phyloP scores from a whole-genome alignment of 2,888 invertebrate genomes.

The Cylindroiulus punctatus region DNA sequence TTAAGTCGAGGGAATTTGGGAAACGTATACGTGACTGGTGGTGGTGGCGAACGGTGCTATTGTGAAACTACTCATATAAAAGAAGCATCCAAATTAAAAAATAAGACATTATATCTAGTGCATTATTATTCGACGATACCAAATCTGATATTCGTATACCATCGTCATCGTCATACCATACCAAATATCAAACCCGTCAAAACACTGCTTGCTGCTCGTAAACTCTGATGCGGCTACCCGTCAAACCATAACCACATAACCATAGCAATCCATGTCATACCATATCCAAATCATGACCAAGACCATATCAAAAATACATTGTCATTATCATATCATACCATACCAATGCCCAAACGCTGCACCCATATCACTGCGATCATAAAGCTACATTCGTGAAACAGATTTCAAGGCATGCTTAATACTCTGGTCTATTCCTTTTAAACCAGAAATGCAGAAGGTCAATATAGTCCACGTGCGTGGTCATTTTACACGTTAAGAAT shows the following conservation, averaged over 20 bases:
- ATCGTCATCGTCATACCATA: conserved; percentile 39
- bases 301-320: conserved; percentile 52
- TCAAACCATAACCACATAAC: conserved; percentile 53
- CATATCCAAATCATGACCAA: conserved; percentile 52
- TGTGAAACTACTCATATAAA: conserved; percentile 51
- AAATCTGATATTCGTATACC: conserved; percentile 35
- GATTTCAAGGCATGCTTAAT: neutral
- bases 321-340: conserved; percentile 52
- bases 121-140: conserved; percentile 2
- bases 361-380: conserved; percentile 37
- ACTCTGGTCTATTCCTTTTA: neutral
- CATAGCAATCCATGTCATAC: conserved; percentile 49
- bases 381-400: conserved; percentile 35
- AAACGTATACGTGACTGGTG: conserved; percentile 36
- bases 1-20: conserved; percentile 17
- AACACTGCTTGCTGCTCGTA: conserved; percentile 37
- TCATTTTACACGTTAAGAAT: conserved; percentile 13
- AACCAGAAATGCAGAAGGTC: neutral
- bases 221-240: conserved; percentile 49
- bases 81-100: conserved; percentile 50
- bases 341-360: conserved; percentile 49
- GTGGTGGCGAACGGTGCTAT: conserved; percentile 47
- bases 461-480: neutral
- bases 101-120: conserved; percentile 41
- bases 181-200: conserved; percentile 46